Evolutionary conservation across 2,888 invertebrate species (phyloP).

Genomic region (Polietes domitor): DNA sequence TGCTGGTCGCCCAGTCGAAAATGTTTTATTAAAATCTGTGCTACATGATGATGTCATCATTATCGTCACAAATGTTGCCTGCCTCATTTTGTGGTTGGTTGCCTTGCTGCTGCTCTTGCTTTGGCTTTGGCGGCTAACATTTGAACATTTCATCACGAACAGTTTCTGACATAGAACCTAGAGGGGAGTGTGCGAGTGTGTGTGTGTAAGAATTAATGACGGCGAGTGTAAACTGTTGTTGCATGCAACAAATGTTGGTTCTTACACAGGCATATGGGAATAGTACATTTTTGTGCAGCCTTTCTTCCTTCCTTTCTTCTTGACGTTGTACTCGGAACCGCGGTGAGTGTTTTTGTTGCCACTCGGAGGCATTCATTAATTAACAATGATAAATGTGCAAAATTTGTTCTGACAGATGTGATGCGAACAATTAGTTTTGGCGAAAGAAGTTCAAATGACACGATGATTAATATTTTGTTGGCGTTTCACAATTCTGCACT

Average conservation of each 20-base stretch:
- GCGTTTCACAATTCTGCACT: too few species aligned
- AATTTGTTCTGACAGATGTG: background rate
- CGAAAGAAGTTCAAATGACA: background rate
- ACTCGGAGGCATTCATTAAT: background rate
- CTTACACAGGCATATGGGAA: too few species aligned
- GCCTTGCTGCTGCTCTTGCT: background rate
- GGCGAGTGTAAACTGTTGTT: constrained; percentile 47
- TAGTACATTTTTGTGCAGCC: background rate
- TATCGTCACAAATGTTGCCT: constrained; percentile 45
- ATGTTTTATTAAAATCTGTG: constrained; percentile 77
- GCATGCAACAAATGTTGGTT: constrained; percentile 63
- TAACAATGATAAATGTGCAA: constrained; percentile 9
- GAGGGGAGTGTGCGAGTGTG: background rate
- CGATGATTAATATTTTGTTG: background rate
- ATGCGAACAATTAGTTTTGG: background rate
- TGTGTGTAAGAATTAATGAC: background rate
- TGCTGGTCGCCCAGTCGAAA: constrained; percentile 73
- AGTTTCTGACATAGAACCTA: background rate
- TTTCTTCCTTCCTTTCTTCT: background rate
- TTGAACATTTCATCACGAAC: background rate
- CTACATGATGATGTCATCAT: constrained; percentile 69
- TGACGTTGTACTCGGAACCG: background rate
- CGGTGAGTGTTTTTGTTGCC: background rate
- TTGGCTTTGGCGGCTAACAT: too few species aligned
- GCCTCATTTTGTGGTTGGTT: constrained; percentile 17